phyloP scores from a whole-genome alignment of 2,888 invertebrate genomes.

The Exocentrus adspersus region DNA sequence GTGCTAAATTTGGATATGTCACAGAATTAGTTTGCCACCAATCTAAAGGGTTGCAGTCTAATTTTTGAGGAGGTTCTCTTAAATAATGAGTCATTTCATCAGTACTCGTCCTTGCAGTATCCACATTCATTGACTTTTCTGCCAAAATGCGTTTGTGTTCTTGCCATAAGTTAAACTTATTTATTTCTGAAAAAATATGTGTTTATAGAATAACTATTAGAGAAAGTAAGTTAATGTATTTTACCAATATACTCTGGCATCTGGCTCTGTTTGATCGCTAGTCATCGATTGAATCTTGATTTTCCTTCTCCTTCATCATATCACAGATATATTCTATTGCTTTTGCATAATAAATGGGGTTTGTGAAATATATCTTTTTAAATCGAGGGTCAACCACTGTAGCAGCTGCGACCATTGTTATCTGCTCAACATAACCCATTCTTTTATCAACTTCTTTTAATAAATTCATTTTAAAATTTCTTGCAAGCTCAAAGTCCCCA shows the following conservation, averaged over 20 bases:
- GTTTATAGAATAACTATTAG: too few relatives aligned
- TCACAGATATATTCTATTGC: neutral
- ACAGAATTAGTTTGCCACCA: neutral
- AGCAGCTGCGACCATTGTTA: neutral
- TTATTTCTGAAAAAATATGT: neutral
- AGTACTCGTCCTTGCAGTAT: neutral
- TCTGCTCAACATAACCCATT: neutral
- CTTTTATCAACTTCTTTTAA: neutral
- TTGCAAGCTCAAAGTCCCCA: neutral
- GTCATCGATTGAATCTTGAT: neutral
- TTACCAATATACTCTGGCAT: conserved; percentile 1
- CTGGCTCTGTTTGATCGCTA: neutral
- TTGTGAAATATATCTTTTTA: conserved; percentile 4
- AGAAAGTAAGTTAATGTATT: neutral
- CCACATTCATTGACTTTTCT: conserved; percentile 1
- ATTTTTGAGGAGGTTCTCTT: neutral
- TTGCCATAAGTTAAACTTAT: neutral
- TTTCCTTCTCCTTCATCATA: neutral
- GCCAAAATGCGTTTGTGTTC: neutral
- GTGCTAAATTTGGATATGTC: conserved; percentile 5
- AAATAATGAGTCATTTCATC: conserved; percentile 3
- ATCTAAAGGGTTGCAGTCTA: neutral
- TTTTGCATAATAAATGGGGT: neutral
- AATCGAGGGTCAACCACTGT: neutral
- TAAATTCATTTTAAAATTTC: neutral